A percentile compares a stretch with the other conserved stretches of the same genome.
phyloP scores from a whole-genome alignment of 2,113 vertebrate species.

The Micromys minutus region DNA sequence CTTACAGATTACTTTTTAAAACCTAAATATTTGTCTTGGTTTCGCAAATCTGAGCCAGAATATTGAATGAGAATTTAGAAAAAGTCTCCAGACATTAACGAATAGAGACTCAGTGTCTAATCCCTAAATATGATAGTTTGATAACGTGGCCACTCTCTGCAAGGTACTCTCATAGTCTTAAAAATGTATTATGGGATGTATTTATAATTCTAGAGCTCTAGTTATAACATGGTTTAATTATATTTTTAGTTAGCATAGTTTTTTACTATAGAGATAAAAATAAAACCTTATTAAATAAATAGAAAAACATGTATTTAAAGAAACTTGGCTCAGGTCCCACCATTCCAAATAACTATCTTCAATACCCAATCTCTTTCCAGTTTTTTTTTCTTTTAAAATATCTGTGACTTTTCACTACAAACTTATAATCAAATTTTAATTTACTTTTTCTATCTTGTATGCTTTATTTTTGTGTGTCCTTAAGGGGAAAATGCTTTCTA shows the following conservation, averaged over 20 bases:
- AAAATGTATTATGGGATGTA: constrained; percentile 36
- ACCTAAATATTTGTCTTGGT: background rate
- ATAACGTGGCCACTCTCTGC: background rate
- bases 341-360: background rate
- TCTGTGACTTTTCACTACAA: background rate
- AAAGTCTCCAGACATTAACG: constrained; percentile 15
- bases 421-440: constrained; percentile 47
- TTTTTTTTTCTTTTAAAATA: too few relatives aligned
- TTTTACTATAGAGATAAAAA: constrained; percentile 29
- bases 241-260: constrained; percentile 12
- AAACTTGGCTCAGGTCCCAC: background rate
- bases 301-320: background rate
- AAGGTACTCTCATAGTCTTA: constrained; percentile 10
- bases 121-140: background rate
- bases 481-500: constrained; percentile 3
- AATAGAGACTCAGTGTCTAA: background rate
- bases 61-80: background rate
- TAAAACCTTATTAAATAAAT: constrained; percentile 20
- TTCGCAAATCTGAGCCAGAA: background rate
- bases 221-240: constrained; percentile 37
- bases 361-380: constrained; percentile 12
- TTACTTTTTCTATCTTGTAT: background rate
- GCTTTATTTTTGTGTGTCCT: constrained; percentile 48
- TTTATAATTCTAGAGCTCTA: constrained; percentile 25
- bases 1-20: background rate